phyloP scores from a whole-genome alignment of 2,113 vertebrate species.

The Pteruthius melanotis region DNA sequence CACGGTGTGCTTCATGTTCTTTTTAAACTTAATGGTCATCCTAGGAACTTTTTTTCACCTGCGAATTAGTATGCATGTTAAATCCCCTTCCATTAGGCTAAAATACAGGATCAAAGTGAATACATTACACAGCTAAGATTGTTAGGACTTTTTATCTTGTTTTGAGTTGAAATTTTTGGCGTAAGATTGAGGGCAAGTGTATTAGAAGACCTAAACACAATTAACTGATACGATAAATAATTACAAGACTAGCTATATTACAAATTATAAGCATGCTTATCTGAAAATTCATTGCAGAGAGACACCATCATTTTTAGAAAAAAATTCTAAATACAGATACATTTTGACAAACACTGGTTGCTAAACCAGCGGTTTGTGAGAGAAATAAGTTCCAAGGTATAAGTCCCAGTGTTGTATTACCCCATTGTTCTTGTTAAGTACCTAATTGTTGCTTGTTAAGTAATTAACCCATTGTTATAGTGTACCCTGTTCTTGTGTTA shows the following conservation, averaged over 20 bases:
- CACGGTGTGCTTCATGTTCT: neutral
- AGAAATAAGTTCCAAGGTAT: no score
- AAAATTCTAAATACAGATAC: neutral
- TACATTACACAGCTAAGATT: neutral
- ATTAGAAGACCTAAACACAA: neutral
- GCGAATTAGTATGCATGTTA: neutral
- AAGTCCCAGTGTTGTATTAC: no score
- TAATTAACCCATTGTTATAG: no score
- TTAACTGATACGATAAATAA: neutral
- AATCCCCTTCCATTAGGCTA: neutral
- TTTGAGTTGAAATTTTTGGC: neutral
- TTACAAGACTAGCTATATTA: neutral
- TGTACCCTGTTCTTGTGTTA: no score
- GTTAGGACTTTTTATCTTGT: neutral
- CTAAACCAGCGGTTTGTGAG: neutral
- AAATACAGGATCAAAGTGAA: neutral
- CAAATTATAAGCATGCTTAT: neutral
- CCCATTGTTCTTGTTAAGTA: no score
- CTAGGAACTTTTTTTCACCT: neutral
- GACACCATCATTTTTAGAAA: neutral
- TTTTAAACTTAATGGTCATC: neutral
- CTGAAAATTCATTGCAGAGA: neutral
- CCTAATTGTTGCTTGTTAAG: no score
- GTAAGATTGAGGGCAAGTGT: neutral
- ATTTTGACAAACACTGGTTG: neutral